phyloP scores from a whole-genome alignment of 2,113 vertebrate species.

The Xerus inauris region DNA sequence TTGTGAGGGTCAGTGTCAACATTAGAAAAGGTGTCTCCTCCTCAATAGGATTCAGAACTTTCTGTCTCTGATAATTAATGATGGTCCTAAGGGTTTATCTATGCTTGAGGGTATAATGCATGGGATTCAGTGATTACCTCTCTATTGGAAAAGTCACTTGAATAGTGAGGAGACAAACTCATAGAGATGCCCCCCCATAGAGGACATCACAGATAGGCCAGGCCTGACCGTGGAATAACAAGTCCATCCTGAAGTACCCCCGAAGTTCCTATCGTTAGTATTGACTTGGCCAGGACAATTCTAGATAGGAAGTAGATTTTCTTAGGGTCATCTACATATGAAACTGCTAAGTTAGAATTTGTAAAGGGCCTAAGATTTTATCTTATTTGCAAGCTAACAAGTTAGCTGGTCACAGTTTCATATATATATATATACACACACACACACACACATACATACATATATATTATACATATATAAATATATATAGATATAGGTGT shows the following conservation, averaged over 20 bases:
- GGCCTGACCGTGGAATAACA: background rate
- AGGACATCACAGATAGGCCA: background rate
- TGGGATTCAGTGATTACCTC: background rate
- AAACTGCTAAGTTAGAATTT: constrained; percentile 24
- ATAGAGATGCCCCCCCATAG: background rate
- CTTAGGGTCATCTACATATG: background rate
- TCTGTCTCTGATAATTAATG: background rate
- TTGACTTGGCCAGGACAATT: background rate
- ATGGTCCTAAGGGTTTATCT: background rate
- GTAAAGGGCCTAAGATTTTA: background rate
- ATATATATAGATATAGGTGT: too few relatives aligned
- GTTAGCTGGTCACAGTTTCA: background rate
- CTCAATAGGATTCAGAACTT: background rate
- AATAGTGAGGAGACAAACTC: background rate
- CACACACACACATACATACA: background rate
- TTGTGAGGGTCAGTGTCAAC: background rate
- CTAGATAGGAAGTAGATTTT: background rate
- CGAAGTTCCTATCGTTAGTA: background rate
- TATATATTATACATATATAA: background rate
- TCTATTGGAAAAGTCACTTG: background rate
- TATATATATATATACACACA: background rate
- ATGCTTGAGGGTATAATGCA: background rate
- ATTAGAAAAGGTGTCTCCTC: background rate
- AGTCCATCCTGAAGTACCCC: background rate
- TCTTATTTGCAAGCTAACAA: background rate